Base-by-base conservation (phyloP, 2,888 invertebrate species). In the Nomada flava region DNA sequence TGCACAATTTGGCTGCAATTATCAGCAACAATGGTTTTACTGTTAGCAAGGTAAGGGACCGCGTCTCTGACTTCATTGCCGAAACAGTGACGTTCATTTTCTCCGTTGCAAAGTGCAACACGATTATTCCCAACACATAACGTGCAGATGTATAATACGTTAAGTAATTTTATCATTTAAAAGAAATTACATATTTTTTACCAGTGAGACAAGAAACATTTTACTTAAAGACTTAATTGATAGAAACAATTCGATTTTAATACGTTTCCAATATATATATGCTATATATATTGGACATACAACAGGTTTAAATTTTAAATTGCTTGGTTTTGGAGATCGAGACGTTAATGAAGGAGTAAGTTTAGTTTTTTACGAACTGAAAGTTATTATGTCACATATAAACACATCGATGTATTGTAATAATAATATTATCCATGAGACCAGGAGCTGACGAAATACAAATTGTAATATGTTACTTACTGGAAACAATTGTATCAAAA, bases 1-100 rank as follows among this genome's bases (percentile, higher is more conserved):
- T 92, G 89, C 91, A 91, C 87, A 91, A 92, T 91, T 89, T 91
- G 78, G 88, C 92, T 78, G 86, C 90, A 80, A 90, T 93, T 88
- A 89, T 91, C 86, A 83, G 89, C 87, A 92, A 92, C 90, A 93
- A 93, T 93, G 90, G 88, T 79, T 90, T 91, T 88, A 85, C 89
- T 79, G 88, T 88, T 89, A 88, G 88, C 88, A 91, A 93, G 91
- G 92, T 92, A 91, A 88, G 86, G 52, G 5, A 55, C 62, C 69
- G 59, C 62, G 59, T 55, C 63, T 78, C 59, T 64, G 55, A 63
- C 47, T 70, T 50, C 64, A 62, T 83, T 62, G 29, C 65, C 20
- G 57, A 70, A 74, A 70, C 67, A 63, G 60, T 75, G 67, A 82
- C 82, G 76, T 82, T 76, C 82, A 68, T 71, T 53, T 70, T 82